These are phyloP conservation scores for Trichomalopsis sarcophagae DNA, from an alignment of 1,140 invertebrate species.

Conservation along the genomic window DNA sequence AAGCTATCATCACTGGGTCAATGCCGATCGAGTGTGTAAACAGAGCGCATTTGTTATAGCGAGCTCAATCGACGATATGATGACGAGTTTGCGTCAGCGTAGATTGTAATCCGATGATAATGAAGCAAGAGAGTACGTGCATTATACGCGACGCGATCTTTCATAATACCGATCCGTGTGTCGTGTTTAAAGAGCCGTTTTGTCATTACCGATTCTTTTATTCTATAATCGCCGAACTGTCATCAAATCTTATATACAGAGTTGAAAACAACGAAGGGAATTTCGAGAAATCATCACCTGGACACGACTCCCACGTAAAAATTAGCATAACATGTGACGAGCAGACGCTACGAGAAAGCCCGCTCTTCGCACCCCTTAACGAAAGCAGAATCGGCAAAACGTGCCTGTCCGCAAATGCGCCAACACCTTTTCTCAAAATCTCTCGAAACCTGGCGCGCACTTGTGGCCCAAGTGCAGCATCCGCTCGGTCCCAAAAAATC, in stretches of 20 bases:
- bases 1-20: too few relatives aligned
- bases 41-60: too few relatives aligned
- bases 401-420: background rate
- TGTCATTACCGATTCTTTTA: too few relatives aligned
- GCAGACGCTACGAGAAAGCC: background rate
- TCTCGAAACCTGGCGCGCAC: conserved; percentile 15
- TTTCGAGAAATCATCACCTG: too few relatives aligned
- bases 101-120: background rate
- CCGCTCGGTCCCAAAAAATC: background rate
- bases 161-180: too few relatives aligned
- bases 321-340: background rate
- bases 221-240: too few relatives aligned
- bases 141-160: background rate
- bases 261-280: too few relatives aligned
- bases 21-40: too few relatives aligned
- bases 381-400: conserved; percentile 13
- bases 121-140: background rate
- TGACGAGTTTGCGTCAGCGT: background rate
- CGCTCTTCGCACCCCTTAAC: background rate
- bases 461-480: conserved; percentile 1
- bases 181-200: too few relatives aligned
- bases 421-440: background rate
- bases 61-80: too few relatives aligned
- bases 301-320: background rate
- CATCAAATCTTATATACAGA: too few relatives aligned